A percentile compares a stretch with the other conserved stretches of the same genome.
Conservation (phyloP, 2,888 invertebrate genomes). For the Lottia gigantea region DNA sequence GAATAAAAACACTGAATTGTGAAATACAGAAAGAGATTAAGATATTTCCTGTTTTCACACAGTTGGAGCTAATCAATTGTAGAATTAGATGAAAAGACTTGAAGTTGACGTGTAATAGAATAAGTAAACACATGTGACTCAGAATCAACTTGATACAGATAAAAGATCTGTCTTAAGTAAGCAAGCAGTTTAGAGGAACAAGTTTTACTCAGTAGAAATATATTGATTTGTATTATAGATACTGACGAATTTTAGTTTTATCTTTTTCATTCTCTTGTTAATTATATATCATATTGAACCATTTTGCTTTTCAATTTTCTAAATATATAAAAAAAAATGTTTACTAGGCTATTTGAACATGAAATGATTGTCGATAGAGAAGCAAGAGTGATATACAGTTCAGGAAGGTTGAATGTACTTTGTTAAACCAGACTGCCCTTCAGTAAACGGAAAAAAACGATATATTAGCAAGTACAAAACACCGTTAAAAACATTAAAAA, state of each 20-base stretch:
- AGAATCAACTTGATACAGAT: background rate
- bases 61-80: background rate
- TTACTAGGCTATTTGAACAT: too few relatives aligned
- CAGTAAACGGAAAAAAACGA: too few relatives aligned
- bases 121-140: constrained; percentile 1
- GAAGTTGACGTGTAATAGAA: background rate
- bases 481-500: too few relatives aligned
- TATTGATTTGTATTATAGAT: background rate
- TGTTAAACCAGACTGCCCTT: too few relatives aligned
- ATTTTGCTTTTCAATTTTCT: background rate
- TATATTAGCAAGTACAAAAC: too few relatives aligned
- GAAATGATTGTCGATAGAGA: too few relatives aligned
- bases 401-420: too few relatives aligned
- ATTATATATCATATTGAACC: background rate
- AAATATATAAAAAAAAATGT: background rate
- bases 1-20: too few relatives aligned
- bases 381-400: too few relatives aligned
- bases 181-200: background rate
- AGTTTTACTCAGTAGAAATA: background rate
- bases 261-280: background rate
- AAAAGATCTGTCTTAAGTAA: background rate
- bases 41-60: constrained; percentile 2
- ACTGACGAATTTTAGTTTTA: background rate
- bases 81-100: background rate
- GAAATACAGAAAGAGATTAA: too few relatives aligned